Evolutionary conservation across 2,113 vertebrate species (phyloP), one percentile per base, ranked within the genome.

Genomic region (Euleptes europaea): DNA sequence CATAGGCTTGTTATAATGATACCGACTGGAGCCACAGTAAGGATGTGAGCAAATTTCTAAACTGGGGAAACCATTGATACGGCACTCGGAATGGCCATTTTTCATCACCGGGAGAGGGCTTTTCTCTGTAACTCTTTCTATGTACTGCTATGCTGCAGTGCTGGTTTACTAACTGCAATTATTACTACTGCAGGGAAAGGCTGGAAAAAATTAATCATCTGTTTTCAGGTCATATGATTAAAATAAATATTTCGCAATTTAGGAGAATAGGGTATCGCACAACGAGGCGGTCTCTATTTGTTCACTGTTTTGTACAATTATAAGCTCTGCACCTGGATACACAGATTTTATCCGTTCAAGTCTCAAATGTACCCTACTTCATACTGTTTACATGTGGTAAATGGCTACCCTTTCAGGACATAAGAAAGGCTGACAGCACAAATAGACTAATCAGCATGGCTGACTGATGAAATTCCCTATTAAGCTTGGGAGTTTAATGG

Each of bases 111-210:
- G 86, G 89, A 88, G 90, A 84, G 84, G 82, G 87, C 87, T 87
- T 77, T 83, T 76, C 84, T 94, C 93, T 91, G 88, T 67, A 85
- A 85, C 76, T 87, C 90, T 92, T 93, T 91, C 88, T 84, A 83
- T 74, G 81, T 80, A 90, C 87, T 28, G 89, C 92, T 94, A 91
- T 83, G 93, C 28, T 0, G 42, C 83, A 86, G 81, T 65, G 91
- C 82, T 91, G 90, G 57, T 89, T 94, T 91, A 93, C 91, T 93
- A 89, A 93, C 90, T 93, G 93, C 91, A 91, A 91, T 84, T 90
- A 85, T 3, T 92, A 85, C 90, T 91, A 94, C 92, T 91, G 88
- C 90, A 83, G 84, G 84, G 90, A 42, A 89, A 92, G 84, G 31
- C 88, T 90, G 90, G 33, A 88, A 91, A 92, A 91, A 57, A 94